These are phyloP conservation scores for Daphoenositta chrysoptera DNA, from an alignment of 2,113 vertebrate species.

Conservation along the genomic window DNA sequence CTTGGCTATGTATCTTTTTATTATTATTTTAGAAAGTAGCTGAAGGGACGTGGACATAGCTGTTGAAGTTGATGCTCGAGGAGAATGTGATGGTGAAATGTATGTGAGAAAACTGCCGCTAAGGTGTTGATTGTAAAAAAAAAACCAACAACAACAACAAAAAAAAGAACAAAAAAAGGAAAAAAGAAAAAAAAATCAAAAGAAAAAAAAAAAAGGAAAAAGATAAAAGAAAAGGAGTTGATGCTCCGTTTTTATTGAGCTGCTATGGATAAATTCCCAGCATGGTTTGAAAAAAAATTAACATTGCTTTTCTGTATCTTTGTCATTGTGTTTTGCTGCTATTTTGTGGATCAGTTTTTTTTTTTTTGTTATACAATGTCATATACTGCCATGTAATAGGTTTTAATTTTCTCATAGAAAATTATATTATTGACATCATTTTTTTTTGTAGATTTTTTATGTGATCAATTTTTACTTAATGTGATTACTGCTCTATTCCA, in stretches of 20 bases:
- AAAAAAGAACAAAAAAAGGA: conserved; percentile 53
- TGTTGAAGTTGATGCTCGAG: conserved; percentile 73
- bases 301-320: conserved; percentile 86
- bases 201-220: conserved; percentile 58
- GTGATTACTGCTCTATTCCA: conserved; percentile 95
- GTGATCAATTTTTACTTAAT: conserved; percentile 88
- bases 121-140: conserved; percentile 84
- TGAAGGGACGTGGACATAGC: conserved; percentile 68
- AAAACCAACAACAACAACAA: not conserved
- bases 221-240: conserved; percentile 69
- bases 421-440: conserved; percentile 89
- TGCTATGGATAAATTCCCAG: conserved; percentile 92
- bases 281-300: conserved; percentile 78
- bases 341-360: conserved; percentile 83
- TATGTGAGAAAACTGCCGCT: conserved; percentile 78
- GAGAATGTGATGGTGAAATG: conserved; percentile 72
- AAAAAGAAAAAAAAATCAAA: conserved; percentile 10
- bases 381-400: conserved; percentile 91
- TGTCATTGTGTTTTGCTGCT: conserved; percentile 94
- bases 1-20: conserved; percentile 72
- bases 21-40: conserved; percentile 71
- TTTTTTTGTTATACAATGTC: conserved; percentile 83
- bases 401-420: conserved; percentile 96
- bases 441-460: conserved; percentile 82
- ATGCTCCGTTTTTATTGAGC: conserved; percentile 85